These are phyloP conservation scores for Apantesis nais DNA, from an alignment of 2,888 invertebrate genomes.

Conservation along the genomic window DNA sequence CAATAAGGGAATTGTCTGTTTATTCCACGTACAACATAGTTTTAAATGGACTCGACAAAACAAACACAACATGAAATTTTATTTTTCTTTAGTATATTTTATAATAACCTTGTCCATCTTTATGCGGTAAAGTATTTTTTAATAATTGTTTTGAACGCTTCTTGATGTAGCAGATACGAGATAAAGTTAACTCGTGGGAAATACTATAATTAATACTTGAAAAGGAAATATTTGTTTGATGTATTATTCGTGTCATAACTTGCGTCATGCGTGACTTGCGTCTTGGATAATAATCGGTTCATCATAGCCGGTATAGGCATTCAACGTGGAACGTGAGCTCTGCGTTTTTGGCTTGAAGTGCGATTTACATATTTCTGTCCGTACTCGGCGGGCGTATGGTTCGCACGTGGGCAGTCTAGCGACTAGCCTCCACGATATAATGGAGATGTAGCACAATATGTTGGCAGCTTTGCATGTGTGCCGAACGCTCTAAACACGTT, in stretches of 20 bases:
- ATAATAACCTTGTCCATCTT: not conserved
- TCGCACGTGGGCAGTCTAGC: constrained; percentile 67
- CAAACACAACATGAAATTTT: no score
- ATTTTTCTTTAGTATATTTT: constrained; percentile 4
- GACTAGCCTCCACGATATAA: constrained; percentile 54
- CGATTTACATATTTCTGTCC: constrained; percentile 74
- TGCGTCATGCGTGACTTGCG: constrained; percentile 46
- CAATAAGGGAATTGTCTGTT: constrained; percentile 36
- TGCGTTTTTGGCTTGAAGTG: constrained; percentile 66
- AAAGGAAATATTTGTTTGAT: constrained; percentile 24
- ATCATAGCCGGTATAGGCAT: constrained; percentile 62
- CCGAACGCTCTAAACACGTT: constrained; percentile 42
- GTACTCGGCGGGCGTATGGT: constrained; percentile 54
- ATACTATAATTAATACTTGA: constrained; percentile 17
- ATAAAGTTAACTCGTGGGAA: constrained; percentile 10
- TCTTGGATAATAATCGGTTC: constrained; percentile 56
- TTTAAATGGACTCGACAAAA: constrained; percentile 28
- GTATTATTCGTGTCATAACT: constrained; percentile 42
- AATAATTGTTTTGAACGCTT: not conserved
- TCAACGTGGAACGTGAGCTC: constrained; percentile 58
- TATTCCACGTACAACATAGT: constrained; percentile 18
- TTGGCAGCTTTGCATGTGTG: constrained; percentile 58
- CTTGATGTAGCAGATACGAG: constrained; percentile 4
- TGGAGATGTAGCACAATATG: constrained; percentile 62
- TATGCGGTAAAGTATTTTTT: not conserved